phyloP scores from a whole-genome alignment of 2,113 vertebrate species.

The Pyrgilauda ruficollis region DNA sequence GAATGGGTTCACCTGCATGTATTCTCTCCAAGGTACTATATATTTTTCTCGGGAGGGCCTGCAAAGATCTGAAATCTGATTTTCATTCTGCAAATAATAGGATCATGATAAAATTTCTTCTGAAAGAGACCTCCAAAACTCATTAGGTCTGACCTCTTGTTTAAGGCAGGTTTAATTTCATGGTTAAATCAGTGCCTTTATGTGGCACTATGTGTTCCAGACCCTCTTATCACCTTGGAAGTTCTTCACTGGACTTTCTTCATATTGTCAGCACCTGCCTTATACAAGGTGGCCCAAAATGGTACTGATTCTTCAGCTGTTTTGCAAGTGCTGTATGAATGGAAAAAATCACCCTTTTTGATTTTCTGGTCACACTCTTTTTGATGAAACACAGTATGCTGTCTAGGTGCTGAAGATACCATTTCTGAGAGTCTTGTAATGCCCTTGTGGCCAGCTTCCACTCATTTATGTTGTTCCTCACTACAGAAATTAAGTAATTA shows the following conservation, averaged over 20 bases:
- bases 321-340: neutral
- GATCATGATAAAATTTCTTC: neutral
- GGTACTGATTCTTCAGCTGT: neutral
- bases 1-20: neutral
- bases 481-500: neutral
- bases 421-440: neutral
- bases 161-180: neutral
- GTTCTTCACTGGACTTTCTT: neutral
- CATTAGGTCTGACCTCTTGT: neutral
- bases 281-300: neutral
- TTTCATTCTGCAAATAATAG: neutral
- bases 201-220: neutral
- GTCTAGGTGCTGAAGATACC: neutral
- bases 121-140: neutral
- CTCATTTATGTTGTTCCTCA: neutral
- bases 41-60: neutral
- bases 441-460: neutral
- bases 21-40: neutral
- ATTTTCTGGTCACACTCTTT: neutral
- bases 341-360: neutral
- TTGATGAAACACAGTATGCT: neutral
- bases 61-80: neutral
- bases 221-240: neutral
- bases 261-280: neutral
- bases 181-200: neutral